Base-by-base conservation (phyloP, 2,888 invertebrate genomes). In the Cephus nigrinus region DNA sequence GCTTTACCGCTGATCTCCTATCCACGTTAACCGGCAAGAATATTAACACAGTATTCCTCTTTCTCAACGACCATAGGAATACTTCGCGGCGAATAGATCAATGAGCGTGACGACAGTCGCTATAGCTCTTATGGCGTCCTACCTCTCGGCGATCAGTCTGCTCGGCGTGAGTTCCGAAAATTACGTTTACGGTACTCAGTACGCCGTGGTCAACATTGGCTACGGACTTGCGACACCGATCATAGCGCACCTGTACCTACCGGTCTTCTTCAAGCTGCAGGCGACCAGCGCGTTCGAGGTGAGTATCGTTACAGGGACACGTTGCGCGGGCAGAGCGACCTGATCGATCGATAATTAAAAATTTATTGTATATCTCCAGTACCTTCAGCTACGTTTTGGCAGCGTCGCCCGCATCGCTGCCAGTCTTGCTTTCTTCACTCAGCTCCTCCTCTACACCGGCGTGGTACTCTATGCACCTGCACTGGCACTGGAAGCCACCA, bases 391-490 rank as follows among this genome's bases (percentile, higher is more conserved):
- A 86, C 93, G 98, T 81, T 98, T 98, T 90, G 97, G 97, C 1
- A 94, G 94, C 80, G 92, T 92, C 1, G 94, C 97, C 33, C 93
- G 98, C 84, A 90, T 96, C 82, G 92, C 95, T n/a, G 97, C 97
- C 0, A 97, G 98, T 0, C 84, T 96, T 73, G 95, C 96, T 0
- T 98, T 98, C 89, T 95, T 96, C 15, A 87, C 97, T 69, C 98
- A 98, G 93, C 97, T 98, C 96, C 94, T 97, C 83, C 92, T 97
- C 35, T 97, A 97, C 87, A 97, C 96, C 94, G 96, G 98, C 0
- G 96, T 98, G 84, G 98, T 98, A 31, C 91, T 98, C 12, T 98
- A 97, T 91, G 98, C 98, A 0, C 98, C 98, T 0, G 96, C 98
- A 0, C 93, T 98, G 82, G 98, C 98, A 0, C 91, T 98, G 23